These are phyloP conservation scores for Malaclemys terrapin DNA, from an alignment of 2,113 vertebrate genomes.

Conservation along the genomic window DNA sequence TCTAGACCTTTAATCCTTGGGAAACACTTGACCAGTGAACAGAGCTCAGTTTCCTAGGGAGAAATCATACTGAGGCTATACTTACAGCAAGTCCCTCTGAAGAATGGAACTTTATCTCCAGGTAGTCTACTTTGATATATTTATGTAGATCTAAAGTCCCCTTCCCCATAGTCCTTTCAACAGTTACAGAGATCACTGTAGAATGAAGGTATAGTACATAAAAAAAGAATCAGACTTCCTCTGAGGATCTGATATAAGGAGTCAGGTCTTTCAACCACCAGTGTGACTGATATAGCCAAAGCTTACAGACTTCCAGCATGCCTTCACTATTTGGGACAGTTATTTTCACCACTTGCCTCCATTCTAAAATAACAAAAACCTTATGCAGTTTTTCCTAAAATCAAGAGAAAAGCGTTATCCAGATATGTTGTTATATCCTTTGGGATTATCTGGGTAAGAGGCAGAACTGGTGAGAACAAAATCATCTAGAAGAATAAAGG, in stretches of 20 bases:
- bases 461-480: not conserved
- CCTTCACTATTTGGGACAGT: not conserved
- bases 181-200: not conserved
- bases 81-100: not conserved
- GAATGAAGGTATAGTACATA: not conserved
- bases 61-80: not conserved
- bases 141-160: not conserved
- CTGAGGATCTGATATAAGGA: not conserved
- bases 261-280: not conserved
- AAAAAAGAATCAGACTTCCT: not conserved
- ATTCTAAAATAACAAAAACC: not conserved
- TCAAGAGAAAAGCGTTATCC: not conserved
- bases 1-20: not conserved
- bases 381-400: not conserved
- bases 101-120: not conserved
- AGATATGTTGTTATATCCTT: not conserved
- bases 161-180: not conserved
- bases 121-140: not conserved
- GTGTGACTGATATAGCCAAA: not conserved
- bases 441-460: not conserved
- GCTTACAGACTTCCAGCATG: not conserved
- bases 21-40: not conserved
- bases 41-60: not conserved
- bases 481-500: not conserved
- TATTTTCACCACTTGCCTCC: not conserved